Evolutionary conservation across 2,888 invertebrate genomes (phyloP).

Genomic region (Ctenicera cuprea): DNA sequence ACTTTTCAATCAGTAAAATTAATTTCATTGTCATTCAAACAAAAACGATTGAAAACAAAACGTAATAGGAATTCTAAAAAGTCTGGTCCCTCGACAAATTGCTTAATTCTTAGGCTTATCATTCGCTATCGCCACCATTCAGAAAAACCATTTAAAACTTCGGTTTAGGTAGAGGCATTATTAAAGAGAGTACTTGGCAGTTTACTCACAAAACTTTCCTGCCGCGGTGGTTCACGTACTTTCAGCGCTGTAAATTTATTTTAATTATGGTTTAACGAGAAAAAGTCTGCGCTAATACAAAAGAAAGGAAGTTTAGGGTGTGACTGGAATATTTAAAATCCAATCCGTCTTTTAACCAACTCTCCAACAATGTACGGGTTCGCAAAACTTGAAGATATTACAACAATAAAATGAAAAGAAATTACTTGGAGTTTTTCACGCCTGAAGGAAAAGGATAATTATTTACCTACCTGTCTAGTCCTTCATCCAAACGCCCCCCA

Average conservation of each 20-base stretch:
- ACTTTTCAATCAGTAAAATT: slow-evolving; percentile 66
- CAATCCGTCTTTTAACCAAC: slow-evolving; percentile 43
- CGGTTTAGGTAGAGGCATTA: slow-evolving; percentile 54
- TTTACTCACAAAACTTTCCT: slow-evolving; percentile 58
- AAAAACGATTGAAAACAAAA: slow-evolving; percentile 61
- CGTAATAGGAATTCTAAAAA: slow-evolving; percentile 58
- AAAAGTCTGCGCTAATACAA: slow-evolving; percentile 67
- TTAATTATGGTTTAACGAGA: slow-evolving; percentile 70
- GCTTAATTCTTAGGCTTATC: slow-evolving; percentile 64
- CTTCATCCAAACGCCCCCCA: too few species aligned
- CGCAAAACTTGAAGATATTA: not conserved
- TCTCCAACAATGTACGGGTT: slow-evolving; percentile 20
- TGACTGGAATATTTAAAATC: slow-evolving; percentile 62
- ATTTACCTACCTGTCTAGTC: too few species aligned
- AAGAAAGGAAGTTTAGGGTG: slow-evolving; percentile 65
- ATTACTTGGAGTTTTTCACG: too few species aligned
- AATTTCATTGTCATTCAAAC: slow-evolving; percentile 65
- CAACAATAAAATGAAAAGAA: not conserved
- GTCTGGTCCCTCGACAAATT: slow-evolving; percentile 59
- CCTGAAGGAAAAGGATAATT: not conserved
- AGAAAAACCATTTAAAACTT: slow-evolving; percentile 58
- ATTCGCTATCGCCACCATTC: slow-evolving; percentile 57
- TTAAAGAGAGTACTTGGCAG: slow-evolving; percentile 59
- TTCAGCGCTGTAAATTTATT: slow-evolving; percentile 67
- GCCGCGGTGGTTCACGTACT: slow-evolving; percentile 56